These are phyloP conservation scores for Muntiacus muntjak DNA, from an alignment of 2,113 vertebrate genomes.

Conservation along the genomic window DNA sequence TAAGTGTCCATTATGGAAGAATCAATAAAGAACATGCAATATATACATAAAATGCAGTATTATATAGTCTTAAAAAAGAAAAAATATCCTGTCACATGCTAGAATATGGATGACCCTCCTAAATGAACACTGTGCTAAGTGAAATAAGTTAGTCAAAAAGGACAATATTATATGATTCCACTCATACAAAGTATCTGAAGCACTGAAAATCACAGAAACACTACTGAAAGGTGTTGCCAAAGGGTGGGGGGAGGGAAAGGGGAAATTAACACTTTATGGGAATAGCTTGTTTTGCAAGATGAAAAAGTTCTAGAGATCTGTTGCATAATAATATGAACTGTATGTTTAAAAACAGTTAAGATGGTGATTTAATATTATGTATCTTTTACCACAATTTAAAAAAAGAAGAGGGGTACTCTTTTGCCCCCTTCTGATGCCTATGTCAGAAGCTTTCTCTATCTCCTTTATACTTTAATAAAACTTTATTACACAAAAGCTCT, in stretches of 20 bases:
- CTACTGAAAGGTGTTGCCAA: not conserved
- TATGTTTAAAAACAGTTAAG: slow-evolving; percentile 2
- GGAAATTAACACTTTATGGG: not conserved
- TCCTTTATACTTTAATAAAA: too few species aligned
- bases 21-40: not conserved
- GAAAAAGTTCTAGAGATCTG: not conserved
- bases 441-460: too few species aligned
- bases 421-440: too few species aligned
- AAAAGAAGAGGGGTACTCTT: not conserved
- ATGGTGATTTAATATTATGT: not conserved
- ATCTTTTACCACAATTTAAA: not conserved
- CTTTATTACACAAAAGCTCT: too few species aligned
- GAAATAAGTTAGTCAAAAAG: not conserved
- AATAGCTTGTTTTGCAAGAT: slow-evolving; percentile 1
- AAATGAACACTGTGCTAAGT: not conserved
- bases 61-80: not conserved
- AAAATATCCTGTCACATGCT: not conserved
- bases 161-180: not conserved
- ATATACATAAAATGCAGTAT: not conserved
- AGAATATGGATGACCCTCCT: not conserved
- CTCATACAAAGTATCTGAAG: not conserved
- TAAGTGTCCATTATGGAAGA: not conserved
- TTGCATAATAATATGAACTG: not conserved
- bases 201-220: slow-evolving; percentile 12
- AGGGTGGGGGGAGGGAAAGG: not conserved